Percentiles rank a stretch among this genome's conserved stretches.
Evolutionary conservation across 2,113 vertebrate genomes (phyloP).

Genomic region (Brachionichthys hirsutus): DNA sequence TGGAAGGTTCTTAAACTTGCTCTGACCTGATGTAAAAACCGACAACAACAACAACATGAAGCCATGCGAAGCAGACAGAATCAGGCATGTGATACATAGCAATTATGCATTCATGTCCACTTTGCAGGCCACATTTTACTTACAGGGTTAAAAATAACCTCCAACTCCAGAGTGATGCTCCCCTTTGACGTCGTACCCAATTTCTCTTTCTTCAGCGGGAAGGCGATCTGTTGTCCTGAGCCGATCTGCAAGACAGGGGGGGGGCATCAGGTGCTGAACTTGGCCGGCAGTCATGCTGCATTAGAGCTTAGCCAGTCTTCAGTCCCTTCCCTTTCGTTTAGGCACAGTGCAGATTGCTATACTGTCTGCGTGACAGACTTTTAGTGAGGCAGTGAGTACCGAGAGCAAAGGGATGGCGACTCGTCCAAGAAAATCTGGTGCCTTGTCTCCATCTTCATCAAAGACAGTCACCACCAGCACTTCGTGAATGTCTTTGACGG

Average conservation of each 20-base stretch:
- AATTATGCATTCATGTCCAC: constrained; percentile 11
- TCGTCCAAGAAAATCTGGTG: constrained; percentile 97
- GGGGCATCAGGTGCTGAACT: constrained; percentile 59
- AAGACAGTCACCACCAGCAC: constrained; percentile 92
- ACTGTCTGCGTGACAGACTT: constrained; percentile 28
- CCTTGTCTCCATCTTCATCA: constrained; percentile 97
- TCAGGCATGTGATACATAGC: constrained; percentile 20
- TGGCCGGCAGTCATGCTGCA: constrained; percentile 58
- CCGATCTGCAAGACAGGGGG: constrained; percentile 80
- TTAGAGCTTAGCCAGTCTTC: constrained; percentile 52
- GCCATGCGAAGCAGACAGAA: constrained; percentile 20
- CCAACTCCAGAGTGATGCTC: constrained; percentile 88
- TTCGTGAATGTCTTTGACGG: constrained; percentile 94
- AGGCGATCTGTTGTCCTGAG: constrained; percentile 82
- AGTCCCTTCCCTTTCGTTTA: constrained; percentile 57
- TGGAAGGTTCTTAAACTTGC: constrained; percentile 88
- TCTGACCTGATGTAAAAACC: constrained; percentile 78
- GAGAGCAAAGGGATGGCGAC: constrained; percentile 91
- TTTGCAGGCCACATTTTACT: constrained; percentile 64
- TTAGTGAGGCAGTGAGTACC: constrained; percentile 76
- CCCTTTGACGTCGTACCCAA: constrained; percentile 88
- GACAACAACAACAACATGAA: constrained; percentile 3
- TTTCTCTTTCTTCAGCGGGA: constrained; percentile 89
- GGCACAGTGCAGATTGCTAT: constrained; percentile 38
- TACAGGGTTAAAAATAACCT: constrained; percentile 94